phyloP scores from a whole-genome alignment of 1,140 invertebrate species.

The Matsumurasca onukii region DNA sequence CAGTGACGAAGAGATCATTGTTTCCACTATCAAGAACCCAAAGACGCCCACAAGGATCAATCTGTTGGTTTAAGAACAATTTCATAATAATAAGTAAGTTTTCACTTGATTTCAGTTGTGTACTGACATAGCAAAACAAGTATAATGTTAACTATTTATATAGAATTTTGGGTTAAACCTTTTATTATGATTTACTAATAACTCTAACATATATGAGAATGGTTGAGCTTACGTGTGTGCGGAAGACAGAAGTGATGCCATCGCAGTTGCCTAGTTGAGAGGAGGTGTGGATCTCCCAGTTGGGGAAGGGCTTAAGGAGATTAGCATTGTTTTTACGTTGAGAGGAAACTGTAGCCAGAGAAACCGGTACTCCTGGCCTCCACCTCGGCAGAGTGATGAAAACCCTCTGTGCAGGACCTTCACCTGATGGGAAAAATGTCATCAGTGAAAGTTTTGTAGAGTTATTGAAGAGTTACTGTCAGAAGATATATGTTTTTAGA shows the following conservation, averaged over 20 bases:
- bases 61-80: too few relatives aligned
- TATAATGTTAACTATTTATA: too few relatives aligned
- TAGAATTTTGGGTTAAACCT: too few relatives aligned
- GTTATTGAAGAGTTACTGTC: too few relatives aligned
- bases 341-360: constrained; percentile 38
- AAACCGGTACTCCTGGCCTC: constrained; percentile 41
- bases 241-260: constrained; percentile 41
- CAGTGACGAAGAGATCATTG: neutral
- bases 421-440: too few relatives aligned
- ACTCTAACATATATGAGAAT: too few relatives aligned
- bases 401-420: constrained; percentile 29
- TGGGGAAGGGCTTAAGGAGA: constrained; percentile 41
- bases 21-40: neutral
- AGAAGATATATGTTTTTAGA: too few relatives aligned
- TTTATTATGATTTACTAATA: too few relatives aligned
- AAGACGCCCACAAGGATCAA: neutral
- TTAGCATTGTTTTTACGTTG: constrained; percentile 27
- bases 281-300: constrained; percentile 39
- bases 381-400: constrained; percentile 42
- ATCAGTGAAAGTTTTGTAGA: too few relatives aligned
- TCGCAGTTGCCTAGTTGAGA: constrained; percentile 40
- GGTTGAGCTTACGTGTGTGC: constrained; percentile 39
- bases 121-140: too few relatives aligned
- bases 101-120: too few relatives aligned
- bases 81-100: too few relatives aligned